These are phyloP conservation scores for Torymus texanus DNA, from an alignment of 2,888 invertebrate genomes.

Conservation along the genomic window DNA sequence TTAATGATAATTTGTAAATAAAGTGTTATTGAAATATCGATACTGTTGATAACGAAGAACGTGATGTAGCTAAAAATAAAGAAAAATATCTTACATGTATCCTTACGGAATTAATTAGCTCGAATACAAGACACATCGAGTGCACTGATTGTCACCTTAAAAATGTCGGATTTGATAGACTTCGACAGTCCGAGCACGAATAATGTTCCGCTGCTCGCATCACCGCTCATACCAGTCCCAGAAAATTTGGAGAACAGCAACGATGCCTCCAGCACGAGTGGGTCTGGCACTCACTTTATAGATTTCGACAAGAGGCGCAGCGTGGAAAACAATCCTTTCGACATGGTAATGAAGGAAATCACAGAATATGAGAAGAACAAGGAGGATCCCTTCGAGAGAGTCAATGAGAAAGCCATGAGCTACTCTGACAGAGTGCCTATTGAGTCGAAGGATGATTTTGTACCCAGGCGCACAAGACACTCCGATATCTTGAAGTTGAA, in stretches of 20 bases:
- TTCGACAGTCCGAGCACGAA: conserved; percentile 65
- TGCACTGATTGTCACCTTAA: conserved; percentile 3
- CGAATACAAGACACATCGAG: background rate
- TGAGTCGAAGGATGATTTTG: conserved; percentile 60
- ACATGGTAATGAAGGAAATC: conserved; percentile 65
- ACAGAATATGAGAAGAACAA: conserved; percentile 67
- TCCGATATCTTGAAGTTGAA: conserved; percentile 63
- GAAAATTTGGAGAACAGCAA: conserved; percentile 1
- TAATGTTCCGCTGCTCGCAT: conserved; percentile 60
- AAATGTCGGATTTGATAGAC: conserved; percentile 70
- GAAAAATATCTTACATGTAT: background rate
- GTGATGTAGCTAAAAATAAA: conserved; percentile 26
- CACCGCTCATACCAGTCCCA: conserved; percentile 61
- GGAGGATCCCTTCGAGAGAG: conserved; percentile 70
- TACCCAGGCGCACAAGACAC: conserved; percentile 54
- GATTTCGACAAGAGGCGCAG: conserved; percentile 57
- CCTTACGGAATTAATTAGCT: background rate
- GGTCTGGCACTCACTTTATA: conserved; percentile 27
- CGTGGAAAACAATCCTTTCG: conserved; percentile 71
- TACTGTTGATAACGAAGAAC: too few relatives aligned
- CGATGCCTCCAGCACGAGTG: conserved; percentile 8
- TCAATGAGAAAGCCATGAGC: conserved; percentile 63
- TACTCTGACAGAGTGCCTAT: conserved; percentile 29
- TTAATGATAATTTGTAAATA: background rate
- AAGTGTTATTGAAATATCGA: background rate